A percentile compares a stretch with the other conserved stretches of the same genome.
Conservation (phyloP, 2,113 vertebrate species). For the Nycticebus coucang region DNA sequence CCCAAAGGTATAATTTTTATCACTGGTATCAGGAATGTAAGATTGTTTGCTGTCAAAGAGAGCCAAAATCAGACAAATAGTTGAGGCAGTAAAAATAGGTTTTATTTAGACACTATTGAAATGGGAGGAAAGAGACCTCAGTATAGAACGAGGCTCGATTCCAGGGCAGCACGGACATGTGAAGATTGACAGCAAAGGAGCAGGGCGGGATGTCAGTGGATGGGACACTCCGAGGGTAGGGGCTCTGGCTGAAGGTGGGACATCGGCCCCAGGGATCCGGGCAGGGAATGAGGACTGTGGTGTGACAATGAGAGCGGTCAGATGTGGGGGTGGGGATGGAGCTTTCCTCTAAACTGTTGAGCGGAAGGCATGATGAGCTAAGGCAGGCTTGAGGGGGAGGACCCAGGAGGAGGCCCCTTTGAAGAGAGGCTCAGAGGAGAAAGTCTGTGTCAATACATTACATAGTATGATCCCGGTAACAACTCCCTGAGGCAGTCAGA, state of each 20-base stretch:
- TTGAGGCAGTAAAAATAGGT: neutral
- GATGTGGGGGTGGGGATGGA: neutral
- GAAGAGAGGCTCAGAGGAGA: neutral
- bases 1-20: neutral
- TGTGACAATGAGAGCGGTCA: neutral
- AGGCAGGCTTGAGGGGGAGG: neutral
- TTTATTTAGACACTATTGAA: neutral
- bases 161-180: no score
- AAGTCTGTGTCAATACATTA: neutral
- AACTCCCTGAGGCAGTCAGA: neutral
- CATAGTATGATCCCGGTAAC: fast-evolving
- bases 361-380: no score
- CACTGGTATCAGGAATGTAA: neutral
- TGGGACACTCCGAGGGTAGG: neutral
- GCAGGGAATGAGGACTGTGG: neutral
- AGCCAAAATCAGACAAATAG: neutral
- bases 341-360: neutral
- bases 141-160: neutral
- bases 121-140: neutral
- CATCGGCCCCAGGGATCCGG: neutral
- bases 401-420: neutral
- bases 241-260: neutral
- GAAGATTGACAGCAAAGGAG: neutral
- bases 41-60: neutral
- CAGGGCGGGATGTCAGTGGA: neutral